Conservation (phyloP, 2,797 vertebrate genomes). For the Falco cherrug region DNA sequence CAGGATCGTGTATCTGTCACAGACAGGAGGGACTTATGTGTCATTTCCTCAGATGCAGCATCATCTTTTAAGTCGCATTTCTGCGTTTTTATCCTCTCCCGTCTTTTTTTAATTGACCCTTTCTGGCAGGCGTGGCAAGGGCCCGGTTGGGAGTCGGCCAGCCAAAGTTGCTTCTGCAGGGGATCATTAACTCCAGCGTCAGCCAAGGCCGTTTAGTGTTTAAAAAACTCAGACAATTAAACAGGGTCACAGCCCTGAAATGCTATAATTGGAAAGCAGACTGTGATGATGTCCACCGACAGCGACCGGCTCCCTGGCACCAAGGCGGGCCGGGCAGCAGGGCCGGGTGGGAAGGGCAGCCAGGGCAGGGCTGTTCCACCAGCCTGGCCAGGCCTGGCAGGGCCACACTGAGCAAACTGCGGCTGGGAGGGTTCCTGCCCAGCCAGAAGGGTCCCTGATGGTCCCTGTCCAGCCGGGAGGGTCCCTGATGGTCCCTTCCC, state of each 20-base stretch:
- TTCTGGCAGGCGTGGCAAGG: neutral
- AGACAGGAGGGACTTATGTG: neutral
- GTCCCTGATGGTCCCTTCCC: neutral
- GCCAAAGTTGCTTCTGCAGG: slow-evolving; percentile 62
- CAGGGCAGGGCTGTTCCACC: neutral
- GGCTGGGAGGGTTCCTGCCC: neutral
- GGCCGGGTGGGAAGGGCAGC: neutral
- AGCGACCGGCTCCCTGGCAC: neutral
- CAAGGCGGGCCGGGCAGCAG: neutral
- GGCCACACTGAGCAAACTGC: fast-evolving
- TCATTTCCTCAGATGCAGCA: slow-evolving; percentile 44
- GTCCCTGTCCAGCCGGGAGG: neutral
- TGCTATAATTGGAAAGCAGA: slow-evolving; percentile 65
- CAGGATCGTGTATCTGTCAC: fast-evolving
- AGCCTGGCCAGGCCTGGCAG: neutral
- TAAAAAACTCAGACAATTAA: slow-evolving; percentile 65
- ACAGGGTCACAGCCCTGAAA: slow-evolving; percentile 12
- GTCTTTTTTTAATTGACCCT: slow-evolving; percentile 36
- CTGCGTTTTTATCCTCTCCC: neutral
- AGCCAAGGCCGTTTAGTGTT: slow-evolving; percentile 54
- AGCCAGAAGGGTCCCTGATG: neutral
- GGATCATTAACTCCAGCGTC: slow-evolving; percentile 65
- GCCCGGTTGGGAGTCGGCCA: neutral
- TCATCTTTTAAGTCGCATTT: slow-evolving; percentile 20
- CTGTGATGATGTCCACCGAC: neutral